Conservation (phyloP, 2,113 vertebrate species). For the Elaphurus davidianus region DNA sequence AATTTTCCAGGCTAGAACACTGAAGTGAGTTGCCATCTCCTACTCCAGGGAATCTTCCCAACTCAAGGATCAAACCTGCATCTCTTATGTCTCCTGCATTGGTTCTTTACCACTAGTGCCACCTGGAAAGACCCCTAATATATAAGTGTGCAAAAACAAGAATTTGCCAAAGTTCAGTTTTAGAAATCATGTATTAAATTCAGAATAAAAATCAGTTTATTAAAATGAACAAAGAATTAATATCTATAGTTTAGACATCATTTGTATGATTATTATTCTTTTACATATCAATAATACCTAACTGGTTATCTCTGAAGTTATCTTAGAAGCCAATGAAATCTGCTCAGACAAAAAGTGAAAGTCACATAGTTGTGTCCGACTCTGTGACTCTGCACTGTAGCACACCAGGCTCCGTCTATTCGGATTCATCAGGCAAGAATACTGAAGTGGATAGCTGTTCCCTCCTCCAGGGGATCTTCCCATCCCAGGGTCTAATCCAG, state of each 20-base stretch:
- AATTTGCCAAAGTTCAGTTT: neutral
- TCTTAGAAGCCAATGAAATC: neutral
- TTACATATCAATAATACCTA: neutral
- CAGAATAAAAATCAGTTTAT: neutral
- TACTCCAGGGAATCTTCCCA: neutral
- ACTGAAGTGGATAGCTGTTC: neutral
- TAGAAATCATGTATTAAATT: neutral
- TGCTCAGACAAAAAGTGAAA: neutral
- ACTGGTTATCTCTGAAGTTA: neutral
- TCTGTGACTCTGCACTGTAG: neutral
- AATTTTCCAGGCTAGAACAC: neutral
- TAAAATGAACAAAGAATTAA: neutral
- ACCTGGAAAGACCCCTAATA: neutral
- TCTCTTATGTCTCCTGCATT: neutral
- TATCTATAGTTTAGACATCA: neutral
- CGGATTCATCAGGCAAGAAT: neutral
- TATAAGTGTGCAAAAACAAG: neutral
- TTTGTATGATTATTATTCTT: neutral
- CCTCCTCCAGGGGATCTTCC: neutral
- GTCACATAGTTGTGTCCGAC: accelerated
- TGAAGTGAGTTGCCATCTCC: neutral
- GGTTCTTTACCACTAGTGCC: neutral
- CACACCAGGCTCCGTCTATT: neutral
- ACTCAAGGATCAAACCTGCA: neutral
- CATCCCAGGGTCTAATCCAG: neutral